A percentile compares a stretch with the other conserved stretches of the same genome.
Evolutionary conservation across 2,797 vertebrate species (phyloP).

Genomic region (Pseudomugil tenellus): DNA sequence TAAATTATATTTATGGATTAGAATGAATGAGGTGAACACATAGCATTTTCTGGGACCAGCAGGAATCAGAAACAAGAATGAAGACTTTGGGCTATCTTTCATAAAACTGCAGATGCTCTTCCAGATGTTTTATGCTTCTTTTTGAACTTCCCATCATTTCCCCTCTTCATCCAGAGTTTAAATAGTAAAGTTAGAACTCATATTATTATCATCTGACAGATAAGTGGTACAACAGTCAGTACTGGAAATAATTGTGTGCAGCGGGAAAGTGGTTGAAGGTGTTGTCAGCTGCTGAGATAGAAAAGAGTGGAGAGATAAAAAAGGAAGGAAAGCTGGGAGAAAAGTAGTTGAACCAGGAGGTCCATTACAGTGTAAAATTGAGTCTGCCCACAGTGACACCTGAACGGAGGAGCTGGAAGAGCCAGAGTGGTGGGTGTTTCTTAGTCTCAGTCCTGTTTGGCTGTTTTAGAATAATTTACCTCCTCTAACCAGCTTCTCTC

Average conservation of each 20-base stretch:
- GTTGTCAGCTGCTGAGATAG: conserved; percentile 68
- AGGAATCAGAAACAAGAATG: neutral
- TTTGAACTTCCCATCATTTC: no score
- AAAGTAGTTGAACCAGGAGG: conserved; percentile 79
- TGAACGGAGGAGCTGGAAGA: conserved; percentile 68
- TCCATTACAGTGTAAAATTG: conserved; percentile 86
- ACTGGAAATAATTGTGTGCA: conserved; percentile 44
- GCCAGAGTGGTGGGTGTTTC: conserved; percentile 34
- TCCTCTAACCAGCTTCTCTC: conserved; percentile 72
- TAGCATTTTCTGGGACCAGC: no score
- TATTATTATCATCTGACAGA: conserved; percentile 69
- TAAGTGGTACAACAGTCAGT: conserved; percentile 70
- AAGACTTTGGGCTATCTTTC: neutral
- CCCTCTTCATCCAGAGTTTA: no score
- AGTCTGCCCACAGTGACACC: conserved; percentile 83
- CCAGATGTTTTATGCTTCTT: neutral
- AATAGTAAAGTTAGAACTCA: conserved; percentile 45
- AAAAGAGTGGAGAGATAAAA: conserved; percentile 69
- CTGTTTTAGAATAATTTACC: conserved; percentile 85
- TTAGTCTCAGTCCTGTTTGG: conserved; percentile 72
- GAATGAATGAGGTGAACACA: no score
- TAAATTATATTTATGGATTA: no score
- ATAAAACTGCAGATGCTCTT: neutral
- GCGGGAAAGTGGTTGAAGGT: conserved; percentile 54
- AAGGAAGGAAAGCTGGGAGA: conserved; percentile 53